Percentiles rank a stretch among this genome's conserved stretches.
Conservation (phyloP, 2,888 invertebrate genomes). For the Drosophila emarginata region DNA sequence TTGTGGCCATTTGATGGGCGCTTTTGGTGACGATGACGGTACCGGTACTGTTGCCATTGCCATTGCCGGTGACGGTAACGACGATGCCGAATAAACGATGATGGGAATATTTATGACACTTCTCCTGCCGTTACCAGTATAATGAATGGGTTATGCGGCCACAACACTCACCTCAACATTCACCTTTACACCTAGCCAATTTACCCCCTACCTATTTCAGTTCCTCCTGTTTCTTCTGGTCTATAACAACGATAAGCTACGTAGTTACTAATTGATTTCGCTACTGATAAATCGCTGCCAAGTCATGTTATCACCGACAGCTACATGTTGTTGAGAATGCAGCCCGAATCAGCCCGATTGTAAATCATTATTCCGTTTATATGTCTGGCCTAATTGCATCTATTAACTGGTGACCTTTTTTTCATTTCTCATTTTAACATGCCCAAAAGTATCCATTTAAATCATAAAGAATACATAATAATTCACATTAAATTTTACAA, state of each 20-base stretch:
- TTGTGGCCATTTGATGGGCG: slow-evolving; percentile 68
- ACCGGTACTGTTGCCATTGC: slow-evolving; percentile 14
- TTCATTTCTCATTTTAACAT: background rate
- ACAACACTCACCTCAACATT: background rate
- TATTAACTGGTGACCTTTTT: slow-evolving; percentile 36
- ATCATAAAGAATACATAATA: slow-evolving; percentile 33
- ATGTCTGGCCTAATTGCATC: slow-evolving; percentile 57
- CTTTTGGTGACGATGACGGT: slow-evolving; percentile 21
- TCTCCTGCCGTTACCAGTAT: slow-evolving; percentile 64
- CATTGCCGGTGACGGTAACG: slow-evolving; percentile 23
- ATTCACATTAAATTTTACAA: slow-evolving; percentile 31
- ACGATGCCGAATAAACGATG: slow-evolving; percentile 64
- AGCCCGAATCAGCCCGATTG: slow-evolving; percentile 44
- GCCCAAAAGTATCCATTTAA: slow-evolving; percentile 19
- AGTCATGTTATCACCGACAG: slow-evolving; percentile 51
- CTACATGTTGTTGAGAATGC: slow-evolving; percentile 46
- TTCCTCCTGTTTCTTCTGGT: background rate
- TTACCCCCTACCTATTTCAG: slow-evolving; percentile 10
- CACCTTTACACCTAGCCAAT: slow-evolving; percentile 10
- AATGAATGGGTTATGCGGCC: slow-evolving; percentile 69
- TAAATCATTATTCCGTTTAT: slow-evolving; percentile 63
- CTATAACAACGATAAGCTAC: slow-evolving; percentile 57
- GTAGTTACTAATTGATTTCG: slow-evolving; percentile 72
- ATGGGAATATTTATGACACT: slow-evolving; percentile 79
- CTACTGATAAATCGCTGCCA: slow-evolving; percentile 68